Evolutionary conservation across 2,113 vertebrate species (phyloP), one percentile per base, ranked within the genome.

Genomic region (Pogona vitticeps): DNA sequence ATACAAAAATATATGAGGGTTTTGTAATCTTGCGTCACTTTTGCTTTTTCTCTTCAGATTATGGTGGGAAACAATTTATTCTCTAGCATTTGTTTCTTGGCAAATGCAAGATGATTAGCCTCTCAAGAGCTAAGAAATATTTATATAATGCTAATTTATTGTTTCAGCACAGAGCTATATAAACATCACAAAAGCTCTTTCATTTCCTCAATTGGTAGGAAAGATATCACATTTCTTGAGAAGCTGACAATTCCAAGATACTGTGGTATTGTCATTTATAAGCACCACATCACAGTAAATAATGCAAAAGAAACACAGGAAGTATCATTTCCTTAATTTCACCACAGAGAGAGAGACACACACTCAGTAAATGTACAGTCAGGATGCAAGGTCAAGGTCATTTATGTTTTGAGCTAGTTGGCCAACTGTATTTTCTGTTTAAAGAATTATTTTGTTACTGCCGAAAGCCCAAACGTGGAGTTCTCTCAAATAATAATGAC

Each of bases 271-370:
- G 2, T 89, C 85, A 89, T 2, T 80, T 80, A 65, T 36, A 65
- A 83, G 76, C 75, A 88, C 82, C 70, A 38, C 7, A 33, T 72
- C 36, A 33, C 28, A 13, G 1, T 82, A 68, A 86, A 80, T 59
- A 88, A 90, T 59, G 46, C 91, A 89, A 88, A 89, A 88, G 84
- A 75, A 80, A 83, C 46, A 82, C 92, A 94, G 93, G 93, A 94
- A 94, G 88, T 76, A 31, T 4, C 52, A 86, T 31, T 88, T 92
- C 92, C 93, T 92, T 90, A 10, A 71, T 78, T 82, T 84, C 59
- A 40, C 40, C 40, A 5, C 26, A 33, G 80, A 84, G 0, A 52
- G 46, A 52, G 46, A 52, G 46, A 10, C 5, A 10, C 5, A 10
- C 5, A 0, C 61, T 65, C 17, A 31, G 40, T 33, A 80, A 81